Evolutionary conservation across 2,888 invertebrate genomes (phyloP).

Genomic region (Cheilosia urbana): DNA sequence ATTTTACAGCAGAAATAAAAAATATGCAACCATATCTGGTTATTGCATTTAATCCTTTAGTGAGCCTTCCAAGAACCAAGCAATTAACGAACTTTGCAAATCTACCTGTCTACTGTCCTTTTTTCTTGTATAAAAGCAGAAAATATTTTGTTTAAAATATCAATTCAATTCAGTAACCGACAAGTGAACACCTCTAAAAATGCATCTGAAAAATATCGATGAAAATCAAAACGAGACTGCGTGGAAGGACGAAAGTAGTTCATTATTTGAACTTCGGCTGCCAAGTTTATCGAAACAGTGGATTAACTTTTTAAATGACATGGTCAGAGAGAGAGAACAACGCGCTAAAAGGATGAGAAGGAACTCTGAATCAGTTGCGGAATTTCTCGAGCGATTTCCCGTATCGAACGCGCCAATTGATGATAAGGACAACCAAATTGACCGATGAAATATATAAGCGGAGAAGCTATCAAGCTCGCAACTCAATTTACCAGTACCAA

Average conservation of each 20-base stretch:
- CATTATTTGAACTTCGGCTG: background rate
- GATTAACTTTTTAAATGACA: conserved; percentile 1
- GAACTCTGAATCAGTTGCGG: background rate
- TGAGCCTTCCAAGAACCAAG: background rate
- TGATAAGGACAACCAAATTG: no score
- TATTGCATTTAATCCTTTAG: background rate
- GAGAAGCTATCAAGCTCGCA: background rate
- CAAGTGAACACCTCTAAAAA: background rate
- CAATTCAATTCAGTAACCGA: background rate
- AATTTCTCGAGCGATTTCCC: conserved; percentile 32
- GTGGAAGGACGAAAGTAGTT: background rate
- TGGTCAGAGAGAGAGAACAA: background rate
- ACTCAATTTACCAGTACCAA: no score
- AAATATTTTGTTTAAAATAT: background rate
- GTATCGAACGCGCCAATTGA: background rate
- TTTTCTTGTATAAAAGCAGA: background rate
- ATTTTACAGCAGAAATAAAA: no score
- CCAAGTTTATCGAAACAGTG: conserved; percentile 35
- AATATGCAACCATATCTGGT: no score
- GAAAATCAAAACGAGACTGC: conserved; percentile 18
- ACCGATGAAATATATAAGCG: background rate
- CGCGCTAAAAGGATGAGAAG: background rate
- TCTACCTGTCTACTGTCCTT: background rate
- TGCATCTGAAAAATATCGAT: background rate
- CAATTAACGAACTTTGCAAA: background rate